Conservation (phyloP, 1,140 invertebrate species). For the Cotesia vestalis region DNA sequence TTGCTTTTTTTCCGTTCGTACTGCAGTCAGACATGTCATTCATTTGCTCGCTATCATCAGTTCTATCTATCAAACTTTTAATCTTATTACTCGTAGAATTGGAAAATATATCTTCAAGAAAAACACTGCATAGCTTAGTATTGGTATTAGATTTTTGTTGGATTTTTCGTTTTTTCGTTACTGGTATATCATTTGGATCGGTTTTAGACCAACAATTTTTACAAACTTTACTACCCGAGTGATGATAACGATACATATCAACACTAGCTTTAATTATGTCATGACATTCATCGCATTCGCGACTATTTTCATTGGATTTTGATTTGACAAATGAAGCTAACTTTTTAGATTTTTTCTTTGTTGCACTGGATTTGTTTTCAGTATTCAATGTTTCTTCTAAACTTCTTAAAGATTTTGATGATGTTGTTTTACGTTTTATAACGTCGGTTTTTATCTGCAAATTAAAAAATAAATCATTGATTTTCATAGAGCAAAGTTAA, state of each 20-base stretch:
- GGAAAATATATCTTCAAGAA: conserved; percentile 54
- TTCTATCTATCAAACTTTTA: conserved; percentile 37
- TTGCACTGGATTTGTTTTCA: conserved; percentile 32
- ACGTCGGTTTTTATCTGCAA: conserved; percentile 40
- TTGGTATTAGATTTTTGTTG: conserved; percentile 20
- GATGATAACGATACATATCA: conserved; percentile 52
- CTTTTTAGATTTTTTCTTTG: conserved; percentile 33
- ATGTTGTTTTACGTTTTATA: conserved; percentile 56
- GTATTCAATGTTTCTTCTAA: conserved; percentile 44
- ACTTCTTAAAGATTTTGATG: conserved; percentile 39
- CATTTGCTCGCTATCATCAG: conserved; percentile 43
- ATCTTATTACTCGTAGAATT: conserved; percentile 16
- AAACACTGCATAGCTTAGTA: conserved; percentile 55
- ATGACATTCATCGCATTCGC: conserved; percentile 51
- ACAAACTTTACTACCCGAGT: conserved; percentile 51
- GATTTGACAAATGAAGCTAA: neutral
- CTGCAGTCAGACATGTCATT: conserved; percentile 44
- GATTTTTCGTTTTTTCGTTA: conserved; percentile 23
- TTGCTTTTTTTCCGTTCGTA: conserved; percentile 29
- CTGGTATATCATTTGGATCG: conserved; percentile 39
- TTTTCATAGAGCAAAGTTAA: neutral
- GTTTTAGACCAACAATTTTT: conserved; percentile 54
- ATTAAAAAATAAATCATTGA: conserved; percentile 20
- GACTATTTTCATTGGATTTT: neutral
- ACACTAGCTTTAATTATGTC: conserved; percentile 37